Conservation (phyloP, 2,797 vertebrate species). For the Xyrichtys novacula region DNA sequence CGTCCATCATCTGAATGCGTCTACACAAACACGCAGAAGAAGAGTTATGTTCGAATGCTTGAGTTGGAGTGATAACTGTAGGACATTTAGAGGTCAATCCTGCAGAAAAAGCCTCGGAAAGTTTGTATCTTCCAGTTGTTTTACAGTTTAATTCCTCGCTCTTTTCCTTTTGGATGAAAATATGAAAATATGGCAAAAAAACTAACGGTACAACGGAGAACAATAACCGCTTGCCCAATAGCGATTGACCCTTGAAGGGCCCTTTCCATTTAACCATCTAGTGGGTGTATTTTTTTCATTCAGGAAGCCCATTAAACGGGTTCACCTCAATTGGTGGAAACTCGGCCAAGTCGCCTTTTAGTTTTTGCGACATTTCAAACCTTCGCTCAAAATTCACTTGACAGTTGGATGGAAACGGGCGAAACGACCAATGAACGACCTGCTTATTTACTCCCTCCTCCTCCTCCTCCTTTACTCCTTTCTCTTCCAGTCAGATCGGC, state of each 20-base stretch:
- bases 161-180: conserved; percentile 5
- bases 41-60: too few relatives aligned
- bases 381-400: conserved; percentile 41
- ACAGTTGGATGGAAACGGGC: conserved; percentile 61
- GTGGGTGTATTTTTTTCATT: conserved; percentile 31
- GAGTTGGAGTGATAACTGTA: too few relatives aligned
- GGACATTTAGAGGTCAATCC: too few relatives aligned
- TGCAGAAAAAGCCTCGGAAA: too few relatives aligned
- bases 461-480: conserved; percentile 10
- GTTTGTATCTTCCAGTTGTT: too few relatives aligned
- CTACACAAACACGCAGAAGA: not conserved
- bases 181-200: conserved; percentile 15
- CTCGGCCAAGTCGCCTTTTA: conserved; percentile 37
- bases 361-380: conserved; percentile 59
- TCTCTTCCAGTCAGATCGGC: conserved; percentile 41
- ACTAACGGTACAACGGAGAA: conserved; percentile 45
- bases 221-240: conserved; percentile 36
- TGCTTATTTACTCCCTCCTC: conserved; percentile 27
- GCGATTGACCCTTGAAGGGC: conserved; percentile 32
- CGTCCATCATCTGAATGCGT: not conserved
- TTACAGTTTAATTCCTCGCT: not conserved
- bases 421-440: conserved; percentile 48
- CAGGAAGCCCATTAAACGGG: conserved; percentile 53
- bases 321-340: conserved; percentile 57
- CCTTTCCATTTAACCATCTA: conserved; percentile 45